phyloP scores from a whole-genome alignment of 2,888 invertebrate genomes.

The Andrena chrysosceles region DNA sequence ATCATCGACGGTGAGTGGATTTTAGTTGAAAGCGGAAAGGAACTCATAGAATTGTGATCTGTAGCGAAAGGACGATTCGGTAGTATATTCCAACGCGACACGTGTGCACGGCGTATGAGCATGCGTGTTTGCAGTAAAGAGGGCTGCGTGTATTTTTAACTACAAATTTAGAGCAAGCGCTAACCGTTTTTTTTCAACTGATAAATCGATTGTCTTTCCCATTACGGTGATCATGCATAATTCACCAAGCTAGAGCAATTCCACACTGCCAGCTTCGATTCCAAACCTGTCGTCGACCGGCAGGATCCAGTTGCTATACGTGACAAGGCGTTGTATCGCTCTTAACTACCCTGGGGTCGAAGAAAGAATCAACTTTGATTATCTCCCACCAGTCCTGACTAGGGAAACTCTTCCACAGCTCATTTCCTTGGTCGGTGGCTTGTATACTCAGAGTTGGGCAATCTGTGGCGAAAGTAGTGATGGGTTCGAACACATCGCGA shows the following conservation, averaged over 20 bases:
- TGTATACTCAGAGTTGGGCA: not conserved
- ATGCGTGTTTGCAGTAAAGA: not conserved
- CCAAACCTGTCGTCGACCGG: slow-evolving; percentile 31
- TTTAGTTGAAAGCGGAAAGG: not conserved
- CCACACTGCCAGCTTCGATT: slow-evolving; percentile 1
- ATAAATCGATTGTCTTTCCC: slow-evolving; percentile 35
- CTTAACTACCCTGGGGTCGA: not conserved
- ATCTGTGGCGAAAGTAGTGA: not conserved
- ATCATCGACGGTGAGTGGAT: slow-evolving; percentile 83
- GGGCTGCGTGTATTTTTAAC: slow-evolving; percentile 7
- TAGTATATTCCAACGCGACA: not conserved
- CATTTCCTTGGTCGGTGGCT: not conserved
- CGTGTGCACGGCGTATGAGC: not conserved
- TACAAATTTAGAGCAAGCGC: slow-evolving; percentile 4
- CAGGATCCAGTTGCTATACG: slow-evolving; percentile 31
- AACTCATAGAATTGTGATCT: not conserved
- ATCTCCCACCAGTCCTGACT: not conserved
- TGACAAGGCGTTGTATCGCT: slow-evolving; percentile 6
- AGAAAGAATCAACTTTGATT: not conserved
- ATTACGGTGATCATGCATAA: slow-evolving; percentile 41
- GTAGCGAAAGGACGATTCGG: not conserved
- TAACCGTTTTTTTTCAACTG: slow-evolving; percentile 8
- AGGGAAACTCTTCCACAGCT: not conserved
- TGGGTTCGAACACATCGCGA: not conserved
- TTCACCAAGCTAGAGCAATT: slow-evolving; percentile 28